These are phyloP conservation scores for Bilobella aurantiaca DNA, from an alignment of 1,140 invertebrate species.

Conservation along the genomic window DNA sequence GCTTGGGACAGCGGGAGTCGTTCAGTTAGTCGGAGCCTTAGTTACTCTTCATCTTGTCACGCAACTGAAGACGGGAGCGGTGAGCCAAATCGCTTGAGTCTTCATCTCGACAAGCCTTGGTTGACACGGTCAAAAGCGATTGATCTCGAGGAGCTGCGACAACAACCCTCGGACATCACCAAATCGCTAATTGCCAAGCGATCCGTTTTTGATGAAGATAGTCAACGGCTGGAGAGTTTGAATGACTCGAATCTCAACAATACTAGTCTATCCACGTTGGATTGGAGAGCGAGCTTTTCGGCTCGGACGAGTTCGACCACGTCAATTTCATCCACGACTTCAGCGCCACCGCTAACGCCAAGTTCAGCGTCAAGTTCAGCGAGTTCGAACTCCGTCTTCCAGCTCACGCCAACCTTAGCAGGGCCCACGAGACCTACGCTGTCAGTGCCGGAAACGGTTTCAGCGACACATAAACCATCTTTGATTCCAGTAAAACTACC, in stretches of 20 bases:
- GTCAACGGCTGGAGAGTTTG: constrained; percentile 76
- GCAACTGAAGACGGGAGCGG: neutral
- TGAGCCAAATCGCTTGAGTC: neutral
- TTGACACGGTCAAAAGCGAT: constrained; percentile 56
- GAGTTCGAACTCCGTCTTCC: neutral
- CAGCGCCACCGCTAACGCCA: constrained; percentile 27
- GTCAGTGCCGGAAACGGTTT: neutral
- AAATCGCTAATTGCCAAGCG: constrained; percentile 80
- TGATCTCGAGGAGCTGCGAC: constrained; percentile 54
- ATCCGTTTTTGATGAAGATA: constrained; percentile 91
- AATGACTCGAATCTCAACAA: constrained; percentile 35
- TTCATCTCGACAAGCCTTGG: constrained; percentile 40
- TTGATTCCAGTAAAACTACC: neutral
- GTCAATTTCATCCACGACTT: constrained; percentile 20
- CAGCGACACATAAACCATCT: neutral
- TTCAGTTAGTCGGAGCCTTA: constrained; percentile 33
- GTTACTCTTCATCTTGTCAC: neutral
- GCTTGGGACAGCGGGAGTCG: constrained; percentile 64
- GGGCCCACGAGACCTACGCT: neutral
- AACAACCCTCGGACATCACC: constrained; percentile 82
- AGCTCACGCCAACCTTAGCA: neutral
- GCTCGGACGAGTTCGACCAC: constrained; percentile 26
- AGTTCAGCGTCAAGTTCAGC: constrained; percentile 17
- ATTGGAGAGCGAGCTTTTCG: constrained; percentile 38
- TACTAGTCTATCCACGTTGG: constrained; percentile 25